These are phyloP conservation scores for Paradoxurus hermaphroditus DNA, from an alignment of 2,113 vertebrate genomes.

Conservation along the genomic window DNA sequence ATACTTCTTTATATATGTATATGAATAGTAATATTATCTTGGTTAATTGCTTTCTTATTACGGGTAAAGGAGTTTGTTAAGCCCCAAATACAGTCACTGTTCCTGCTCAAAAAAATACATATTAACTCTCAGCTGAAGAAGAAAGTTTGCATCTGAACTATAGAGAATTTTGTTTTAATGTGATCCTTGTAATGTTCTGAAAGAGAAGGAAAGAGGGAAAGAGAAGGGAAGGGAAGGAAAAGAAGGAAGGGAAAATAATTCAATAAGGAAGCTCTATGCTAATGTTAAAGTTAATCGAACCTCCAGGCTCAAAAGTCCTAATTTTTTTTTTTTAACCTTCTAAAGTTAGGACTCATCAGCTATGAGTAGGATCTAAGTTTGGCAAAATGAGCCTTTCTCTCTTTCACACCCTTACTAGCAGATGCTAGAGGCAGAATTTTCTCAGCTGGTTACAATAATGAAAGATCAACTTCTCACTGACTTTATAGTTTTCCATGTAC, in stretches of 20 bases:
- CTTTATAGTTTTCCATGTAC: conserved; percentile 45
- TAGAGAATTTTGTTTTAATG: neutral
- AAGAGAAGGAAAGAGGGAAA: neutral
- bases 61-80: neutral
- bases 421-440: conserved; percentile 65
- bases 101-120: neutral
- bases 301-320: neutral
- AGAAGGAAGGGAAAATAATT: neutral
- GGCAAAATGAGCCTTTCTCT: conserved; percentile 29
- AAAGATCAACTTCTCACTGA: conserved; percentile 73
- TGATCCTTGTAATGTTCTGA: neutral
- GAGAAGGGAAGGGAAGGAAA: neutral
- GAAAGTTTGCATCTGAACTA: neutral
- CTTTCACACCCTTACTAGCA: conserved; percentile 60
- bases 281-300: conserved; percentile 25
- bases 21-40: neutral
- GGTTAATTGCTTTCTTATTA: neutral
- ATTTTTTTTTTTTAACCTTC: conserved; percentile 5
- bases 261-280: conserved; percentile 7
- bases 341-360: conserved; percentile 27
- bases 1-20: neutral
- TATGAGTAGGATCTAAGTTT: conserved; percentile 9
- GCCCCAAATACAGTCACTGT: neutral
- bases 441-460: conserved; percentile 71
- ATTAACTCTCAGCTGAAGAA: neutral